These are phyloP conservation scores for Euplagia quadripunctaria DNA, from an alignment of 2,888 invertebrate species.

Conservation along the genomic window DNA sequence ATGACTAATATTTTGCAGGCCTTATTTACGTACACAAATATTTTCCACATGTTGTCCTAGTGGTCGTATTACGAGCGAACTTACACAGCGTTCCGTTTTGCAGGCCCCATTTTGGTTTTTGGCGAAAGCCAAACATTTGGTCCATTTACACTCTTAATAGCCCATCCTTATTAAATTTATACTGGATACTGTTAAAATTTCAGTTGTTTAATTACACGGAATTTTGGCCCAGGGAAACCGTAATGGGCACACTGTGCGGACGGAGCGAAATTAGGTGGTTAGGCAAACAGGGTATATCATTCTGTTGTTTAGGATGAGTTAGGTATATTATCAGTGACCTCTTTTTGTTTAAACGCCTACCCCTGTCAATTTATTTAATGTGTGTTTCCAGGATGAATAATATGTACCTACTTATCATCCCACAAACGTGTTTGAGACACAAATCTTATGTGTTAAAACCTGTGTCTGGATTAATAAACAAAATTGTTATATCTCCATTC, in stretches of 20 bases:
- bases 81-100: conserved; percentile 62
- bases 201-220: conserved; percentile 84
- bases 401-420: conserved; percentile 8
- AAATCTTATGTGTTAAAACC: conserved; percentile 5
- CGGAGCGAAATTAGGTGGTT: conserved; percentile 74
- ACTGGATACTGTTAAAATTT: conserved; percentile 83
- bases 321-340: conserved; percentile 37
- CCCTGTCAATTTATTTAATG: conserved; percentile 21
- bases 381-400: background rate
- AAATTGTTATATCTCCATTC: conserved; percentile 53
- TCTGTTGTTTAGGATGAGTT: conserved; percentile 58
- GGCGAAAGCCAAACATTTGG: conserved; percentile 82
- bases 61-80: conserved; percentile 58
- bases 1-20: conserved; percentile 16
- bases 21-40: conserved; percentile 27
- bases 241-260: conserved; percentile 72
- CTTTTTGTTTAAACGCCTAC: conserved; percentile 19
- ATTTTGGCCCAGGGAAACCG: conserved; percentile 78
- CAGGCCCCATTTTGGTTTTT: conserved; percentile 81
- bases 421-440: conserved; percentile 4
- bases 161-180: conserved; percentile 86
- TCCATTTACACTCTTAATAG: conserved; percentile 79
- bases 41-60: conserved; percentile 37
- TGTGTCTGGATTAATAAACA: conserved; percentile 7
- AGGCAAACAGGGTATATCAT: conserved; percentile 62